Base-by-base conservation (phyloP, 2,113 vertebrate genomes). In the Epinephelus fuscoguttatus region DNA sequence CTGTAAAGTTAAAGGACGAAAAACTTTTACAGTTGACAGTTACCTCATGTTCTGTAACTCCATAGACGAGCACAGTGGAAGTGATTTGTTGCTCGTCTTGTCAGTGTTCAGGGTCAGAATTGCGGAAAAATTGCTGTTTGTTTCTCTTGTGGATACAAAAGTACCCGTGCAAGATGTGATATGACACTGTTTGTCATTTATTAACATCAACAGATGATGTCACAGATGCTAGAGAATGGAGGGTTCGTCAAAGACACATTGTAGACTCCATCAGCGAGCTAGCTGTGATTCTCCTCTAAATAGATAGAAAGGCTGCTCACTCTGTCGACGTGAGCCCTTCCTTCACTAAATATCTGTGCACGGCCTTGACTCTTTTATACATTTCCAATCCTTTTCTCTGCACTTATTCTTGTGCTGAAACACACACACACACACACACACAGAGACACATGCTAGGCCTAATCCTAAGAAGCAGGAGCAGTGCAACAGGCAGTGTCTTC, bases 401-500 rank as follows among this genome's bases (percentile, higher is more conserved):
- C 27, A 57, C 7, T 72, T 23, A 55, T 55, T 80, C 37, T 55
- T 25, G 12, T 33, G 33, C 61, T 56, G 64, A 60, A 21, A 66
- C 56, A 82, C n/a, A 70, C 23, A 59, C 61, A 19, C 57, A 71
- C 15, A 49, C 23, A 47, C 14, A 60, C 27, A 66, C 56, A 82
- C n/a, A 70, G 14, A 63, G 4, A 64, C 10, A 70, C n/a, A 45
- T 4, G 64, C 57, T n/a, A 27, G 76, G 76, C 60, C 70, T 79
- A 83, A 87, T 85, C 80, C 74, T 56, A 59, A 72, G 70, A 40
- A 81, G 79, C 52, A 53, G 75, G 6, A 79, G 73, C 85, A 14
- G 64, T 47, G 66, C 71, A 62, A 62, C 61, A 78, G 77, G 49
- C 86, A 57, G 67, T 33, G 60, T 86, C 75, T 89, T 92, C 85